A percentile compares a stretch with the other conserved stretches of the same genome.
Conservation (phyloP, 2,113 vertebrate species). For the Mastomys coucha region DNA sequence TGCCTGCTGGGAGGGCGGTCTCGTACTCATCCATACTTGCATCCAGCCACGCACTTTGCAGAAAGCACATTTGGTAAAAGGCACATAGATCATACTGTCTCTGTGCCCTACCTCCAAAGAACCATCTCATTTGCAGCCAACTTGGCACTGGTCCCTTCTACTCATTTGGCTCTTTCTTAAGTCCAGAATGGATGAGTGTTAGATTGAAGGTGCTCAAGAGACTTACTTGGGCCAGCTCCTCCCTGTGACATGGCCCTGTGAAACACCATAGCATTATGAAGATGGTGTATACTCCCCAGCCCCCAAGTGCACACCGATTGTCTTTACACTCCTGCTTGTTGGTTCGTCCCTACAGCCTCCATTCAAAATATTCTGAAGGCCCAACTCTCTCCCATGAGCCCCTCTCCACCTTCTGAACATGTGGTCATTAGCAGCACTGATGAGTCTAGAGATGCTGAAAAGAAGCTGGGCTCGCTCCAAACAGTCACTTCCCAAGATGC, state of each 20-base stretch:
- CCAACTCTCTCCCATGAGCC: not conserved
- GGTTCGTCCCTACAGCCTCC: not conserved
- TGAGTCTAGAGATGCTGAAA: accelerated
- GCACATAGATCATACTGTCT: slow-evolving; percentile 5
- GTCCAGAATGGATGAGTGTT: not conserved
- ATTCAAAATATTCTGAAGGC: not conserved
- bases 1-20: not conserved
- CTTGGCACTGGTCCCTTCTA: not conserved
- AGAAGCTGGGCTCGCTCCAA: not conserved
- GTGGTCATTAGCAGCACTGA: accelerated
- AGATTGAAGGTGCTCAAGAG: not conserved
- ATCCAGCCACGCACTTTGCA: not conserved
- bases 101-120: not conserved
- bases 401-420: accelerated
- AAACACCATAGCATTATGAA: accelerated
- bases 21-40: not conserved
- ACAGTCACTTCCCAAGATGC: not conserved
- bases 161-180: no score
- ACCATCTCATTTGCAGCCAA: not conserved
- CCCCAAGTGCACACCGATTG: not conserved
- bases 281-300: accelerated
- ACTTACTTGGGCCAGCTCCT: not conserved
- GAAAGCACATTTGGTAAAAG: slow-evolving; percentile 27
- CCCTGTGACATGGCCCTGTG: not conserved
- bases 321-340: accelerated